Conservation (phyloP, 2,888 invertebrate species). For the Metalampra italica region DNA sequence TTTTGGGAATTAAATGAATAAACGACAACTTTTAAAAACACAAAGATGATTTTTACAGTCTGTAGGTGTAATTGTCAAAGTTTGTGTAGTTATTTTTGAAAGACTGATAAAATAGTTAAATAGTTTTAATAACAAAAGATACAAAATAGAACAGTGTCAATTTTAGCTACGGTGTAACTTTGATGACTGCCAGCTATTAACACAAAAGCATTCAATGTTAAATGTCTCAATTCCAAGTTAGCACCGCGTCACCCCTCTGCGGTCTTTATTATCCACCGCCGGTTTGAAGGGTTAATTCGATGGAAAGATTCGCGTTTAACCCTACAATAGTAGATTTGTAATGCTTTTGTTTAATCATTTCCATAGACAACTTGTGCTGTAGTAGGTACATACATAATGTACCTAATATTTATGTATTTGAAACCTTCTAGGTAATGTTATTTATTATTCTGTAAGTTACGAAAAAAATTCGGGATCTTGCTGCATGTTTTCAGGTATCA, state of each 20-base stretch:
- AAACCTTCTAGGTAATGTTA: too few species aligned
- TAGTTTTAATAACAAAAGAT: neutral
- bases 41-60: too few species aligned
- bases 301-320: conserved; percentile 48
- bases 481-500: too few species aligned
- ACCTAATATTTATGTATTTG: neutral
- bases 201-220: conserved; percentile 49
- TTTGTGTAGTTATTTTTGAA: too few species aligned
- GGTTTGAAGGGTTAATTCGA: conserved; percentile 66
- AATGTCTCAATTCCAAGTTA: conserved; percentile 65
- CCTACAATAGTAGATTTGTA: conserved; percentile 5
- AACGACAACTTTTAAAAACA: too few species aligned
- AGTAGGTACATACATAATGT: neutral
- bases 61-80: too few species aligned
- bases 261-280: conserved; percentile 21
- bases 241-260: conserved; percentile 14
- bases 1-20: too few species aligned
- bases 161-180: conserved; percentile 1
- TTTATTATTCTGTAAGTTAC: too few species aligned
- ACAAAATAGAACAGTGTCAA: neutral
- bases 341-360: conserved; percentile 12
- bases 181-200: conserved; percentile 37
- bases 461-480: too few species aligned
- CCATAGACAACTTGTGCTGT: neutral
- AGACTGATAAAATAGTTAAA: too few species aligned